Percentiles rank a stretch among this genome's conserved stretches.
These are phyloP conservation scores for Zaprionus lachaisei DNA, from an alignment of 1,140 invertebrate genomes.

Conservation along the genomic window DNA sequence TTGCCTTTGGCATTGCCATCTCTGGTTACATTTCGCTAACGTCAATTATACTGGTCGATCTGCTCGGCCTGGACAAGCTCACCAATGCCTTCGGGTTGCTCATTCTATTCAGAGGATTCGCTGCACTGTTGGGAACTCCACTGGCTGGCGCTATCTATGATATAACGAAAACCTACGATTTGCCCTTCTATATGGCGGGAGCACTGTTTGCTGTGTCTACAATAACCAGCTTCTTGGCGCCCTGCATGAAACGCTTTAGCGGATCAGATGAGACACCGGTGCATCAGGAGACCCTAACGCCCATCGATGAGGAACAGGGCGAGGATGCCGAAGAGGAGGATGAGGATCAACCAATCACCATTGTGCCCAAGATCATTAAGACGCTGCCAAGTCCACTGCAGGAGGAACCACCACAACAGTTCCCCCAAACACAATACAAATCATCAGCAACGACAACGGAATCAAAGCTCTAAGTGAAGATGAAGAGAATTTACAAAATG, in stretches of 20 bases:
- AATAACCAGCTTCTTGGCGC: conserved; percentile 93
- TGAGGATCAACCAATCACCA: conserved; percentile 89
- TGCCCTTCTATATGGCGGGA: conserved; percentile 97
- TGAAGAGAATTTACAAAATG: conserved; percentile 55
- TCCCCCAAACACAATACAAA: conserved; percentile 47
- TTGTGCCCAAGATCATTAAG: conserved; percentile 89
- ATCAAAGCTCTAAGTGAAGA: conserved; percentile 76
- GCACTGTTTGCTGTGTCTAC: conserved; percentile 94
- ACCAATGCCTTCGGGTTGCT: conserved; percentile 98
- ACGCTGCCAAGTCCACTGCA: conserved; percentile 87
- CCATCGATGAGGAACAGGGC: conserved; percentile 92
- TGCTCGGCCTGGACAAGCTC: conserved; percentile 96
- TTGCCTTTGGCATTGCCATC: conserved; percentile 97
- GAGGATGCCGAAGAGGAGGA: conserved; percentile 91
- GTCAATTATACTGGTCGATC: conserved; percentile 98
- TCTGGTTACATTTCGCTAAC: conserved; percentile 99
- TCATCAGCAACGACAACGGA: conserved; percentile 58
- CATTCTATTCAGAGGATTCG: conserved; percentile 96
- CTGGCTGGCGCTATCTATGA: conserved; percentile 95
- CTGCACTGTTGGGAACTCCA: conserved; percentile 94
- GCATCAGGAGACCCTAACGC: conserved; percentile 89
- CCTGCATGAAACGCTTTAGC: conserved; percentile 88
- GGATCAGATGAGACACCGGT: conserved; percentile 85
- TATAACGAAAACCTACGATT: conserved; percentile 92
- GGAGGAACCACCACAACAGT: conserved; percentile 61